Conservation (phyloP, 2,797 vertebrate species). For the Lutjanus argentimaculatus region DNA sequence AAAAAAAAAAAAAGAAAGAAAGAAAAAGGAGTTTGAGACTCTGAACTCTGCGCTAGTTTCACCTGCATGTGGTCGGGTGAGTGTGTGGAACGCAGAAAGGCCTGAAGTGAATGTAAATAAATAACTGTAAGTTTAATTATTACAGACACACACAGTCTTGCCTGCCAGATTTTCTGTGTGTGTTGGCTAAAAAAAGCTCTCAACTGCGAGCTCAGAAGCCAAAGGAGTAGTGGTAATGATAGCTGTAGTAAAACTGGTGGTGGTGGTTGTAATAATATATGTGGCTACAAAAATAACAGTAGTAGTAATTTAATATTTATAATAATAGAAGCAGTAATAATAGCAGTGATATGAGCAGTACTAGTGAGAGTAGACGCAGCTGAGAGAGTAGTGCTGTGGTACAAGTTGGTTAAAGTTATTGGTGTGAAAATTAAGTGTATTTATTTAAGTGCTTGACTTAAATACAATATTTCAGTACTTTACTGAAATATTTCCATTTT, state of each 20-base stretch:
- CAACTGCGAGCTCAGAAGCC: constrained; percentile 37
- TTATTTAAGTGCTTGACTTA: neutral
- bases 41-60: constrained; percentile 17
- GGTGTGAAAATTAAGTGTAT: neutral
- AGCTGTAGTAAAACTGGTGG: constrained; percentile 49
- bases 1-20: constrained; percentile 9
- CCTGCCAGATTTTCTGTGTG: constrained; percentile 43
- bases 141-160: constrained; percentile 36
- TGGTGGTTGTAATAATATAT: constrained; percentile 61
- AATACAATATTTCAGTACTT: neutral
- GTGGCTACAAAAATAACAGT: constrained; percentile 49
- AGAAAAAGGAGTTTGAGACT: constrained; percentile 11
- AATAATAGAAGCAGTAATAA: constrained; percentile 42
- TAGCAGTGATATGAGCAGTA: neutral
- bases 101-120: constrained; percentile 63
- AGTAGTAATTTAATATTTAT: constrained; percentile 34
- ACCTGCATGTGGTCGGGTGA: constrained; percentile 45
- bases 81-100: constrained; percentile 48
- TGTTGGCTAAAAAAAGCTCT: constrained; percentile 58
- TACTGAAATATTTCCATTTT: neutral
- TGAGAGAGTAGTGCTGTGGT: neutral
- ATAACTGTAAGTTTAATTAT: constrained; percentile 68
- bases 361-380: neutral
- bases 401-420: too few species aligned
- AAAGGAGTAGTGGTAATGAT: constrained; percentile 56